Conservation (phyloP, 2,113 vertebrate species). For the Camelus bactrianus region DNA sequence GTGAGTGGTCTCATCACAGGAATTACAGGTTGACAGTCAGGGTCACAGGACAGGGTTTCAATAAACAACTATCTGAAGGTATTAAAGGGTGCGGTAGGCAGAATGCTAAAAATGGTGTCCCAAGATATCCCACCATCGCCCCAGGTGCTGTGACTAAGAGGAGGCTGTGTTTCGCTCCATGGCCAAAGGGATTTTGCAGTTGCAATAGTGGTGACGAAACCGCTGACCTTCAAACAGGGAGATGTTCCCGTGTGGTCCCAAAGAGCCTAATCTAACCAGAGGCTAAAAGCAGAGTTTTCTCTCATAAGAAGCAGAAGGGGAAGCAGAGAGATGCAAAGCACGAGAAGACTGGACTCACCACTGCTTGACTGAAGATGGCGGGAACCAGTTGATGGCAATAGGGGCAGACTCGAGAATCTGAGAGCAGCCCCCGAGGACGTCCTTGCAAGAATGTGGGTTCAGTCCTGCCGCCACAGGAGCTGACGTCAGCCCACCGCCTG, state of each 20-base stretch:
- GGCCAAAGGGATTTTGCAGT: neutral
- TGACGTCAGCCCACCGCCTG: neutral
- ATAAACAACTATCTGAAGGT: neutral
- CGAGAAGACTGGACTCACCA: neutral
- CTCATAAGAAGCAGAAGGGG: neutral
- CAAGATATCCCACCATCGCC: neutral
- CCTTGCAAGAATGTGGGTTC: neutral
- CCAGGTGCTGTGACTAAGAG: neutral
- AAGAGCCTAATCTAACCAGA: neutral
- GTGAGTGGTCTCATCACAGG: neutral
- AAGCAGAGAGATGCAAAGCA: neutral
- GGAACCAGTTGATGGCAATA: neutral
- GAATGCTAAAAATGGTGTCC: neutral
- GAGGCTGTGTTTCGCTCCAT: neutral
- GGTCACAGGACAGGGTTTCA: neutral
- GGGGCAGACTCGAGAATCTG: neutral
- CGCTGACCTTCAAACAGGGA: neutral
- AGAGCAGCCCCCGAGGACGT: neutral
- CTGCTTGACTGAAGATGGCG: neutral
- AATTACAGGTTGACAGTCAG: neutral
- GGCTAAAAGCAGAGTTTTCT: neutral
- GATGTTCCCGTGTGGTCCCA: neutral
- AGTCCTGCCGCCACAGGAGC: neutral
- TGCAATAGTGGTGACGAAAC: neutral
- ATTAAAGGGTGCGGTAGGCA: neutral